These are phyloP conservation scores for Spilogale gracilis DNA, from an alignment of 2,113 vertebrate species.

Conservation along the genomic window DNA sequence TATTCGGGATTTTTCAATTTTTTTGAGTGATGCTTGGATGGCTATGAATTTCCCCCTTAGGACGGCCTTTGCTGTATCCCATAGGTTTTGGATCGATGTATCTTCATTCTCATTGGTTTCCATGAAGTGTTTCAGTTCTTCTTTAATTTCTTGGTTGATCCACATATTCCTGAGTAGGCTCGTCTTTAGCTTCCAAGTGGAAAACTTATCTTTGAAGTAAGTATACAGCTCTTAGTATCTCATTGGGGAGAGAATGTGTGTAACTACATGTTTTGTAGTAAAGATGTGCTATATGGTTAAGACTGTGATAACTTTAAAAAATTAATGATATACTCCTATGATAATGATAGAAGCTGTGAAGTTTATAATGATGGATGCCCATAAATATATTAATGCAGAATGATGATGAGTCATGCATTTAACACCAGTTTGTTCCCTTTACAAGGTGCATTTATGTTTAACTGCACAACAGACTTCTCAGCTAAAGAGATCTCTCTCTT, in stretches of 20 bases:
- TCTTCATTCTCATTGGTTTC: too few relatives aligned
- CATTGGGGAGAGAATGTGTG: background rate
- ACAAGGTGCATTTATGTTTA: background rate
- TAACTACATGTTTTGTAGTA: background rate
- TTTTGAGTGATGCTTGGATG: too few relatives aligned
- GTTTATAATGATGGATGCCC: background rate
- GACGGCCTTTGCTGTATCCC: too few relatives aligned
- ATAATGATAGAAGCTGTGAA: background rate
- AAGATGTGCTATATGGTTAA: background rate
- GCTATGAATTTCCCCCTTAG: too few relatives aligned
- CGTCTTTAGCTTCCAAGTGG: too few relatives aligned
- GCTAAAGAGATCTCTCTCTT: background rate
- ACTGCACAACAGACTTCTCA: constrained; percentile 14
- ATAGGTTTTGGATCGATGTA: too few relatives aligned
- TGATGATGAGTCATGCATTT: background rate
- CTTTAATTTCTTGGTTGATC: too few relatives aligned
- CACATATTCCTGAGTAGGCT: too few relatives aligned
- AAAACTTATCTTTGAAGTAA: constrained; percentile 21
- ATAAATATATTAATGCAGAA: constrained; percentile 30
- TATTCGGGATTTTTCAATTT: too few relatives aligned
- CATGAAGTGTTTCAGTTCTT: too few relatives aligned
- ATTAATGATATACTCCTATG: background rate
- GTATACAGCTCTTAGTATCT: background rate
- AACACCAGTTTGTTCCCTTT: background rate
- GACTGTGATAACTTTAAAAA: constrained; percentile 33